phyloP scores from a whole-genome alignment of 2,888 invertebrate genomes.

The Chrysolina haemoptera region DNA sequence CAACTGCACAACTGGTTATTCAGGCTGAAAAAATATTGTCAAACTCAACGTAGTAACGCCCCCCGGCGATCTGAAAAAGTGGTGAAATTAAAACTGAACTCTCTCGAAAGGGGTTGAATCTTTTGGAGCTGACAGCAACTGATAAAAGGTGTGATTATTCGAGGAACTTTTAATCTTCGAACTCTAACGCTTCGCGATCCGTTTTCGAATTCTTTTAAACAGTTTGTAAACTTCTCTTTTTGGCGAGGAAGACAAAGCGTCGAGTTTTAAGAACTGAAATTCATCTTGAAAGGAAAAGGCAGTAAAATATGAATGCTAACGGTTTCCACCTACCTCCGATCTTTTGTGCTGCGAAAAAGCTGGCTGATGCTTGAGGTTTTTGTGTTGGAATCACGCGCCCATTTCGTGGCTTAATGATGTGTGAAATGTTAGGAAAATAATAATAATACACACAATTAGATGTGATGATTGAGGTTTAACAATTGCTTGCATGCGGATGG shows the following conservation, averaged over 20 bases:
- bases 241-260: constrained; percentile 43
- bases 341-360: constrained; percentile 46
- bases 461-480: constrained; percentile 3
- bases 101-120: constrained; percentile 46
- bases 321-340: constrained; percentile 48
- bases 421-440: constrained; percentile 38
- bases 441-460: constrained; percentile 23
- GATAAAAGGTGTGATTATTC: constrained; percentile 45
- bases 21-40: constrained; percentile 8
- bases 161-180: constrained; percentile 47
- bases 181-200: constrained; percentile 39
- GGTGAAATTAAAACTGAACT: constrained; percentile 40
- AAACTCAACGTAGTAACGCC: constrained; percentile 21
- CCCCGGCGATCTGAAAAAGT: constrained; percentile 29
- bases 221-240: constrained; percentile 41
- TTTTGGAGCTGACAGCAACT: constrained; percentile 49
- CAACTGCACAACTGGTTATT: too few relatives aligned
- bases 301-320: constrained; percentile 47
- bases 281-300: constrained; percentile 37
- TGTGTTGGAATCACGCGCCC: constrained; percentile 34
- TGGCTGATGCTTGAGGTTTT: constrained; percentile 23
- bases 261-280: constrained; percentile 47
- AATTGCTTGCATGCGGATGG: constrained; percentile 9
- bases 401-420: constrained; percentile 35
- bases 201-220: constrained; percentile 42